Evolutionary conservation across 2,888 invertebrate species (phyloP), one percentile per base, ranked within the genome.

Genomic region (Xestia xanthographa): DNA sequence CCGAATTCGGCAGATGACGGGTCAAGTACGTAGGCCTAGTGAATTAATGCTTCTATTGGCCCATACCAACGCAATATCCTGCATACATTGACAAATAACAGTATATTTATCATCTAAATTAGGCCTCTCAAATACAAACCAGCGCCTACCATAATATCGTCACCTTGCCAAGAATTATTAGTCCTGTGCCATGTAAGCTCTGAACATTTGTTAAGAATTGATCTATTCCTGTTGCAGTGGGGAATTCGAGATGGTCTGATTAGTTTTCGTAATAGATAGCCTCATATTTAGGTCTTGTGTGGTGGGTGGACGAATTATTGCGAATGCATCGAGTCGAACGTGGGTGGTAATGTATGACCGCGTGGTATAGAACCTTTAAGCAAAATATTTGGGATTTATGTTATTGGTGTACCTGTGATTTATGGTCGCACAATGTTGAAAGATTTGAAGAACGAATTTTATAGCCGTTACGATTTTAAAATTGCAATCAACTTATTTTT

Each of bases 211-310:
- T 78, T 58, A 68, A 26, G 68, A 38, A 11, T 14, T 78, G 58
- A 79, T 48, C 41, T 79, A 58, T 76, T 48, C 22, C 20, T 48
- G 29, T 68, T 48, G 20, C 68, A 58, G n/a, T 41, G 45, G 38
- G n/a, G 38, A 17, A 69, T 43, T 69, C 48, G 79, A 76, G 45
- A 75, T 58, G 34, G 68, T 41, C 43, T 72, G 73, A 84, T 84
- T 81, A 84, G 75, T 84, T 85, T 71, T 38, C 22, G 60, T 71
- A 85, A 84, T 81, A 71, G 43, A 84, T 84, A 45, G 82, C 77
- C 60, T 60, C 62, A 69, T 70, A 75, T 83, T 60, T 60, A 41
- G 71, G 34, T 50, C 17, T 70, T 34, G 29, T 65, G 65, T 68
- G 58, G n/a, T 68, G 62, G 68, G 14, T 67, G 20, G 38, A 69